Base-by-base conservation (phyloP, 2,113 vertebrate genomes). In the Cynocephalus volans region DNA sequence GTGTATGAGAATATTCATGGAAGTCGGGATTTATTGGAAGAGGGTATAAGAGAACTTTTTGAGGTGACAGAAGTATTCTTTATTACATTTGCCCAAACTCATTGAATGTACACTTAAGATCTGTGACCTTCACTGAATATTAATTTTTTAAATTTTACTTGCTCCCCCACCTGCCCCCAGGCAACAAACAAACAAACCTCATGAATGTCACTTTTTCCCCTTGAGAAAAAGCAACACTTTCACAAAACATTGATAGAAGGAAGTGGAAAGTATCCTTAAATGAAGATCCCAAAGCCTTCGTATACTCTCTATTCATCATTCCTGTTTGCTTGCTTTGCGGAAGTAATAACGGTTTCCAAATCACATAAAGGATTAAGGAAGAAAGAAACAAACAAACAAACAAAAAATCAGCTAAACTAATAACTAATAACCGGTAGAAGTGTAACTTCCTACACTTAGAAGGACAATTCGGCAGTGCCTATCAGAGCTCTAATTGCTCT, bases 21-120 rank as follows among this genome's bases (percentile, higher is more conserved):
- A 93, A 73, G 26, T 64, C 94, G n/a, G n/a, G 48, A 75, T 83
- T 94, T 95, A 65, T 33, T 67, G 52, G 28, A 67, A 64, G 8
- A 64, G 6, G 33, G 1, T 15, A 19, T 73, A 48, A 76, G 11
- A 45, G 31, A 36, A n/a, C 21, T 56, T 41, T 73, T 21, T 84
- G 36, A 82, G 31, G 28, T 19, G 3, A 69, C 17, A 84, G 9
- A 85, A 64, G 92, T 80, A 67, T 36, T 80, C 12, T 67, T 45
- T 83, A 17, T 90, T 75, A 15, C 7, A 79, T 58, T 90, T 76
- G 86, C 7, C 24, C 45, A 28, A 73, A 60, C 13, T 50, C 45
- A 52, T 23, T 76, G 52, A 93, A 76, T 54, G 8, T n/a, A 70
- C 2, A 45, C 26, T 69, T 84, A 50, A 90, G 45, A 79, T 83